Percentiles rank a stretch among this genome's conserved stretches.
phyloP scores from a whole-genome alignment of 2,797 vertebrate genomes.

The Lacerta agilis region DNA sequence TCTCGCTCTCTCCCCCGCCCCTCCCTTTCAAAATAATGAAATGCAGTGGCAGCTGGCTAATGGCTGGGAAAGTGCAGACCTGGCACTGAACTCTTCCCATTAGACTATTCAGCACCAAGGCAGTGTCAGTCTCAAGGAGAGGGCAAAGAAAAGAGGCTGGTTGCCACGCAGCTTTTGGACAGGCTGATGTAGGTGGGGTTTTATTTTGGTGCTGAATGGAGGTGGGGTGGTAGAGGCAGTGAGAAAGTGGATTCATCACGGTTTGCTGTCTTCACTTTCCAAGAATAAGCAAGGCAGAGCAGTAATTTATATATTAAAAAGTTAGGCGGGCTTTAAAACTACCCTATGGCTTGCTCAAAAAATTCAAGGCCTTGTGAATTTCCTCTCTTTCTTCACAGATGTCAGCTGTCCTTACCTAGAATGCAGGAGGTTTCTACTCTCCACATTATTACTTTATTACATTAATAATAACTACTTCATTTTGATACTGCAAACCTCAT shows the following conservation, averaged over 20 bases:
- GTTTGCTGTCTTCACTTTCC: constrained; percentile 66
- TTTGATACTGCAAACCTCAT: no score
- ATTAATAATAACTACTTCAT: no score
- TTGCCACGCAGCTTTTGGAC: constrained; percentile 70
- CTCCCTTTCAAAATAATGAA: constrained; percentile 79
- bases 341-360: neutral
- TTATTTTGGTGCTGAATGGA: constrained; percentile 71
- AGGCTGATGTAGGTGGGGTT: constrained; percentile 62
- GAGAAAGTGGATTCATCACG: constrained; percentile 63
- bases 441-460: neutral
- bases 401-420: rapidly evolving
- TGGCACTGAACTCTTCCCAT: constrained; percentile 79
- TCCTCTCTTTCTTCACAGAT: neutral
- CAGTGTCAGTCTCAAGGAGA: constrained; percentile 73
- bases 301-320: neutral
- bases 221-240: constrained; percentile 64
- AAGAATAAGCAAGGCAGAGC: constrained; percentile 53
- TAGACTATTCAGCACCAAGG: constrained; percentile 75
- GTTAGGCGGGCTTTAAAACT: constrained; percentile 49
- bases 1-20: constrained; percentile 27
- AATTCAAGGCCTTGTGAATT: constrained; percentile 1
- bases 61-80: constrained; percentile 86
- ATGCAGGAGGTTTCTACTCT: neutral
- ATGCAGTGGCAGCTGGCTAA: constrained; percentile 84
- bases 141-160: constrained; percentile 59